A percentile compares a stretch with the other conserved stretches of the same genome.
Evolutionary conservation across 1,140 invertebrate species (phyloP).

Genomic region (Macrosteles quadrilineatus): DNA sequence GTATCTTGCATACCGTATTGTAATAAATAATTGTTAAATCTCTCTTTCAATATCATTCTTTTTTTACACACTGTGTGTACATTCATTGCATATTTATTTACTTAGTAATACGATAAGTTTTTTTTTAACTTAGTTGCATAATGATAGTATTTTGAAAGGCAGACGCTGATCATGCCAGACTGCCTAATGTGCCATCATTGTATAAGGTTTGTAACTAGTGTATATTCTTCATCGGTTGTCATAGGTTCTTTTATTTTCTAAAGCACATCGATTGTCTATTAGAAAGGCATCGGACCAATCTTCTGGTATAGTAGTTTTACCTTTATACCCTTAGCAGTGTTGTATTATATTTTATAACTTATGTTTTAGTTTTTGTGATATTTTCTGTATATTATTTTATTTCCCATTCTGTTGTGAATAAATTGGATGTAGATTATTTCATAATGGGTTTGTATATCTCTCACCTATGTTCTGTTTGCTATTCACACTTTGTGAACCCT

Average conservation of each 20-base stretch:
- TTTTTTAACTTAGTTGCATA: too few species aligned
- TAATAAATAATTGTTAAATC: too few species aligned
- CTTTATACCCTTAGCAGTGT: slow-evolving; percentile 17
- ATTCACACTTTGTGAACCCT: too few species aligned
- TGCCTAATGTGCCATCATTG: slow-evolving; percentile 30
- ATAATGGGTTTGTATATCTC: background rate
- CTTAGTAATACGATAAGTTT: too few species aligned
- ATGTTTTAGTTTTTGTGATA: slow-evolving; percentile 19
- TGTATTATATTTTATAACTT: slow-evolving; percentile 16
- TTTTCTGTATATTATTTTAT: slow-evolving; percentile 17
- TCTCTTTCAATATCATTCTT: too few species aligned
- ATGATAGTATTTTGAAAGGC: slow-evolving; percentile 3
- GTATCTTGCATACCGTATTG: too few species aligned
- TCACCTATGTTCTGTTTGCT: too few species aligned
- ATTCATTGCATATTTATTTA: too few species aligned
- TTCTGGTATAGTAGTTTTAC: slow-evolving; percentile 18
- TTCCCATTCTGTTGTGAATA: slow-evolving; percentile 22
- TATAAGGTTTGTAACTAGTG: slow-evolving; percentile 19
- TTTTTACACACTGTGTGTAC: too few species aligned
- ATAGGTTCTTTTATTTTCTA: background rate
- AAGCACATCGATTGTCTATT: background rate
- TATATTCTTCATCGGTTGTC: slow-evolving; percentile 15
- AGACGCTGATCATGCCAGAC: background rate
- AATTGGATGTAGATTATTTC: slow-evolving; percentile 26
- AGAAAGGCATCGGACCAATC: slow-evolving; percentile 23